phyloP scores from a whole-genome alignment of 2,113 vertebrate species.

The Ibidorhyncha struthersii region DNA sequence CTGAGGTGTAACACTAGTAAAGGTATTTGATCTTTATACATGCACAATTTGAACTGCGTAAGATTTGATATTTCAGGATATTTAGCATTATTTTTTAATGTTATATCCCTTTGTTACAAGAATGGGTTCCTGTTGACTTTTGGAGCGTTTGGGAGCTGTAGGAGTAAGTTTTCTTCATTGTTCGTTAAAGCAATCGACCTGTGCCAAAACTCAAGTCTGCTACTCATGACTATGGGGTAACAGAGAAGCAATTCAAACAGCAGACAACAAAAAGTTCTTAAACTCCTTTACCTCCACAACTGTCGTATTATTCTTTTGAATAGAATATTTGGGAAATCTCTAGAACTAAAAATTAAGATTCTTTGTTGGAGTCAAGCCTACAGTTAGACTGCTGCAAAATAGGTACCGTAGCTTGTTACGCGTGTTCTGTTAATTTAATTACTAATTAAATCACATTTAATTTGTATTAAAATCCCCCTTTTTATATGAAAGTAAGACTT shows the following conservation, averaged over 20 bases:
- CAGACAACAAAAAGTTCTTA: background rate
- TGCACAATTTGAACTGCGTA: background rate
- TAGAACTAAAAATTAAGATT: background rate
- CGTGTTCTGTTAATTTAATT: slow-evolving; percentile 1
- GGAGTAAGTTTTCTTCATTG: background rate
- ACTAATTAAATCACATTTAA: background rate
- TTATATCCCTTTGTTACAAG: background rate
- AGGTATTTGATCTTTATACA: background rate
- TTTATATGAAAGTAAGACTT: background rate
- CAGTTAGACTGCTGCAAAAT: background rate
- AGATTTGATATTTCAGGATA: background rate
- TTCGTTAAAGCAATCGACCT: background rate
- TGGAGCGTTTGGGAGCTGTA: background rate
- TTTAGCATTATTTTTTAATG: background rate
- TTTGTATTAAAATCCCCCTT: slow-evolving; percentile 15
- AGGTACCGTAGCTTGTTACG: background rate
- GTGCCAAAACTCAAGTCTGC: background rate
- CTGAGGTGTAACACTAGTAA: background rate
- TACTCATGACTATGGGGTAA: background rate
- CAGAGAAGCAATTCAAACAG: background rate
- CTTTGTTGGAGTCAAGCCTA: background rate
- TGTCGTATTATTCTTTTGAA: background rate
- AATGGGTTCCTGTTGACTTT: background rate
- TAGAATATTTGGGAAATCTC: background rate
- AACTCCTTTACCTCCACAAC: background rate